These are phyloP conservation scores for Lepidotrigona ventralis DNA, from an alignment of 1,140 invertebrate species.

Conservation along the genomic window DNA sequence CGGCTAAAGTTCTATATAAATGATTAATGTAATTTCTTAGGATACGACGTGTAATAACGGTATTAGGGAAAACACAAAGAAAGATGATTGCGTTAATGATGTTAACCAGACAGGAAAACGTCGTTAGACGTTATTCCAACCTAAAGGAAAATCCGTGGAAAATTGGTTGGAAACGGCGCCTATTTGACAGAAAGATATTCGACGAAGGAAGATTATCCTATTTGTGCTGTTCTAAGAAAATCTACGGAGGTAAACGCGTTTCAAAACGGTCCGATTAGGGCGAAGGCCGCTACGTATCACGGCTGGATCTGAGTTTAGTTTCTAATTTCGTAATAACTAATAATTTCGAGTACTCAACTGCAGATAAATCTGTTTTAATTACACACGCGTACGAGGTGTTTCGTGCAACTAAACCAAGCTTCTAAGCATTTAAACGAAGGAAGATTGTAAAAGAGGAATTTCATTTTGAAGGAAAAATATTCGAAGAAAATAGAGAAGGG, in stretches of 20 bases:
- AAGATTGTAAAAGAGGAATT: not conserved
- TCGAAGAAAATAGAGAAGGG: too few species aligned
- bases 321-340: not conserved
- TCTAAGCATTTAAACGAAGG: not conserved
- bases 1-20: not conserved
- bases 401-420: not conserved
- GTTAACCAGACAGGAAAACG: conserved; percentile 36
- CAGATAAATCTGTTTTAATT: not conserved
- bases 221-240: conserved; percentile 33
- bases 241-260: conserved; percentile 19
- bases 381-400: not conserved
- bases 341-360: not conserved
- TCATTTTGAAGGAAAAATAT: not conserved
- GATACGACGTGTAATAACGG: not conserved
- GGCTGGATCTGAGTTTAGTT: conserved; percentile 9
- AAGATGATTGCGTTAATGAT: not conserved
- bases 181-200: conserved; percentile 1
- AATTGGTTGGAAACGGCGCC: conserved; percentile 22
- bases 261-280: conserved; percentile 18
- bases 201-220: conserved; percentile 53
- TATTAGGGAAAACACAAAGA: not conserved
- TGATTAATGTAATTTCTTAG: not conserved
- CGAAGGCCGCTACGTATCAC: conserved; percentile 5
- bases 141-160: conserved; percentile 37
- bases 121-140: conserved; percentile 34